These are phyloP conservation scores for Conger conger DNA, from an alignment of 2,113 vertebrate species.

Conservation along the genomic window DNA sequence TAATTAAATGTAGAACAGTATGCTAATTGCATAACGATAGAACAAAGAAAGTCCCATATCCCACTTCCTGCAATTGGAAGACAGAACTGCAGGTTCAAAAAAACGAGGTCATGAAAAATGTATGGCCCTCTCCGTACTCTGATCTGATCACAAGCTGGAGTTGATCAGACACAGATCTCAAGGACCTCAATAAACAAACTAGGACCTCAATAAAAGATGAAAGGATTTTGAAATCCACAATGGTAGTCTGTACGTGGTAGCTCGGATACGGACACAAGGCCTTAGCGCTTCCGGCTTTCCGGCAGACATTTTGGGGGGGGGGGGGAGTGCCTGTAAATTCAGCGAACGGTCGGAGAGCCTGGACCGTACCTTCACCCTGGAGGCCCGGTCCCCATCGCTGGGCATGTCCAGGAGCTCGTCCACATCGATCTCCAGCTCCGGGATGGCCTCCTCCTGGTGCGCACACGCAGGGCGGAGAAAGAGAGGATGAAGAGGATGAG, in stretches of 20 bases:
- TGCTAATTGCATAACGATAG: no score
- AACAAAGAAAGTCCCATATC: no score
- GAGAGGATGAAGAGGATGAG: neutral
- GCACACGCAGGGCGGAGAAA: neutral
- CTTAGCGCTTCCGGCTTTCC: neutral
- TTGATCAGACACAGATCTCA: no score
- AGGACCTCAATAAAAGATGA: neutral
- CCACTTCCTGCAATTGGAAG: no score
- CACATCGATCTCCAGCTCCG: constrained; percentile 89
- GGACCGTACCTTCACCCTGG: constrained; percentile 79
- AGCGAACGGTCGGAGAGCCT: neutral
- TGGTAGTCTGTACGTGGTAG: no score
- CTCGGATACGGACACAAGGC: neutral
- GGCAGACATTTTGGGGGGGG: neutral
- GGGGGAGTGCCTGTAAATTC: neutral
- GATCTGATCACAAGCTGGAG: no score
- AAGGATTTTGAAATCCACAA: no score
- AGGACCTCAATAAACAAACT: no score
- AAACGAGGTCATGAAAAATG: no score
- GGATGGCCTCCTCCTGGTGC: constrained; percentile 80
- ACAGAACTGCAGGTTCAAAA: no score
- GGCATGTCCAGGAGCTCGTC: constrained; percentile 89
- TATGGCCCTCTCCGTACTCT: no score
- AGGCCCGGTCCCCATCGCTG: constrained; percentile 77
- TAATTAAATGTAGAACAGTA: no score